Conservation (phyloP, 2,888 invertebrate species). For the Noctua pronuba region DNA sequence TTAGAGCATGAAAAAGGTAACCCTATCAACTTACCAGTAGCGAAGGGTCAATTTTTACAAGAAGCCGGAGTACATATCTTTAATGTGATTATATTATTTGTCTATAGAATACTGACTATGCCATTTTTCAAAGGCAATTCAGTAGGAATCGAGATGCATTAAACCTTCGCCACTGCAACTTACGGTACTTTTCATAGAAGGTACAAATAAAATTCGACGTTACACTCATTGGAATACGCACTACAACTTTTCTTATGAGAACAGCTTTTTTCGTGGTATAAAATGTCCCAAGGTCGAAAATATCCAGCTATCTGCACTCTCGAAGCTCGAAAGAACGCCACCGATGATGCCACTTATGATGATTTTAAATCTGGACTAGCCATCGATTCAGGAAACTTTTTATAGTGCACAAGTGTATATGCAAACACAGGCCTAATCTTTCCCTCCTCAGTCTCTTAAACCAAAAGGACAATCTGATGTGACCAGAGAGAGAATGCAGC, state of each 20-base stretch:
- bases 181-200: neutral
- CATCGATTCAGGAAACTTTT: neutral
- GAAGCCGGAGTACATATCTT: no score
- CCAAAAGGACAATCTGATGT: neutral
- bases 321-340: neutral
- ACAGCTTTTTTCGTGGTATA: neutral
- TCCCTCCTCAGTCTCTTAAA: neutral
- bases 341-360: neutral
- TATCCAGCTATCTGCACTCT: neutral
- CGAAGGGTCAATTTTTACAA: no score
- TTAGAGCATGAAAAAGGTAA: conserved; percentile 26
- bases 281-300: neutral
- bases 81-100: no score
- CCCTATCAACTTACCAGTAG: neutral
- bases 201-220: conserved; percentile 6
- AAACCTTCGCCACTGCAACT: no score
- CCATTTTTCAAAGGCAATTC: no score
- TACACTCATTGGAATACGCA: neutral
- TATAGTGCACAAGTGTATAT: neutral
- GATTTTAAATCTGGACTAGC: neutral
- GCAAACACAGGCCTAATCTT: neutral
- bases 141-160: no score
- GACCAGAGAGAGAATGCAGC: neutral
- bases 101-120: no score
- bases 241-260: neutral